Evolutionary conservation across 37 sponge, comb jelly and placozoan genomes (phyloP), one percentile per base, ranked within the genome.

Genomic region (Agelas oroides): DNA sequence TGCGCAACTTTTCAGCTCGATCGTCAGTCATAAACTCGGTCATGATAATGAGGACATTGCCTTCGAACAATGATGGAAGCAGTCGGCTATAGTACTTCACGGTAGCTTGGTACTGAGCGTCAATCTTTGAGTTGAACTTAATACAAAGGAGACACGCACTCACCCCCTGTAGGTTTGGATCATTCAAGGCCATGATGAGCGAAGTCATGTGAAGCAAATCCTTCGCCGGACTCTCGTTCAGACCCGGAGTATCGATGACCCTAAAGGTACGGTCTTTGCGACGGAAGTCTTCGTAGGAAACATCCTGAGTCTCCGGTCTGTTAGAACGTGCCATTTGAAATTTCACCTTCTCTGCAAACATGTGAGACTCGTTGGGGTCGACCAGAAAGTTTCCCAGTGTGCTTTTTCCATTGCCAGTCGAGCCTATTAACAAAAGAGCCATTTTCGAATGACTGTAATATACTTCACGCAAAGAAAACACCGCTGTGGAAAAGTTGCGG

Each of bases 401-500:
- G 34, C 85, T 85, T 37, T 85, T 85, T 33, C 85, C 85, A 27
- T 65, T 85, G 0, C 85, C 85, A 75, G 85, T 85, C 57, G 85
- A 85, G 31, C 85, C 85, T 14, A 85, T 85, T 32, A 85, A 32
- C 1, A 85, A 37, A 0, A 85, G 23, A 55, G 73, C 71, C 83
- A 80, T 80, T 13, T 8, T 72, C n/a, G n/a, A n/a, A n/a, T n/a
- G n/a, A n/a, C n/a, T n/a, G n/a, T n/a, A n/a, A n/a, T n/a, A n/a
- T n/a, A n/a, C n/a, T n/a, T n/a, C n/a, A n/a, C n/a, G n/a, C n/a
- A n/a, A n/a, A n/a, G n/a, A n/a, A n/a, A n/a, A n/a, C n/a, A n/a
- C n/a, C n/a, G n/a, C n/a, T n/a, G n/a, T n/a, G n/a, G n/a, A n/a
- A n/a, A n/a, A n/a, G n/a, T n/a, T n/a, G n/a, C n/a, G n/a, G n/a